Evolutionary conservation across 2,888 invertebrate genomes (phyloP).

Genomic region (Oscheius onirici): DNA sequence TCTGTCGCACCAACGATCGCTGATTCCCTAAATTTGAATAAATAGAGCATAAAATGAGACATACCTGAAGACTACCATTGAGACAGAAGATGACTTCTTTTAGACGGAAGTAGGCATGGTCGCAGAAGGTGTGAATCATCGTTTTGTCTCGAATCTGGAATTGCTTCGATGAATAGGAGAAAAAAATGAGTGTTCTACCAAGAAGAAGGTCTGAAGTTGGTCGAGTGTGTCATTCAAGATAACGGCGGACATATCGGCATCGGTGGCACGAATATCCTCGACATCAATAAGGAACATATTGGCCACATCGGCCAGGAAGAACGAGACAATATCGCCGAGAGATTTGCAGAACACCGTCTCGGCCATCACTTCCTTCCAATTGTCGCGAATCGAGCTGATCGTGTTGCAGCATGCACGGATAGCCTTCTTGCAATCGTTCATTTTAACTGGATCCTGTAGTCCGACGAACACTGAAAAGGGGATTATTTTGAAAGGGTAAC

Average conservation of each 20-base stretch:
- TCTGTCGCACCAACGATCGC: slow-evolving; percentile 68
- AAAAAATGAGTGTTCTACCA: slow-evolving; percentile 23
- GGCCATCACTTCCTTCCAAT: slow-evolving; percentile 61
- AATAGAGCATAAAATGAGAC: background rate
- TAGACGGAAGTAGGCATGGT: slow-evolving; percentile 58
- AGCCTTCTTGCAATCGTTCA: slow-evolving; percentile 12
- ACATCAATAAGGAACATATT: slow-evolving; percentile 35
- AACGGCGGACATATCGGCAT: slow-evolving; percentile 44
- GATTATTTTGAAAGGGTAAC: background rate
- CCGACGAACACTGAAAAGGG: slow-evolving; percentile 27
- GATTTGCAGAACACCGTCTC: slow-evolving; percentile 62
- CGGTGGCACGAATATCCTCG: slow-evolving; percentile 45
- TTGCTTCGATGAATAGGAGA: too few species aligned
- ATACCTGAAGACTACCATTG: slow-evolving; percentile 57
- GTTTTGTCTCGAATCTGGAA: slow-evolving; percentile 45
- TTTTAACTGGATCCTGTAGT: slow-evolving; percentile 11
- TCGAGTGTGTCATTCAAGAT: slow-evolving; percentile 47
- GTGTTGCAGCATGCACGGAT: slow-evolving; percentile 46
- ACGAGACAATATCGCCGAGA: slow-evolving; percentile 59
- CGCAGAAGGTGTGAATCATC: slow-evolving; percentile 59
- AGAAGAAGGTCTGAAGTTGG: slow-evolving; percentile 42
- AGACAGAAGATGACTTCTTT: slow-evolving; percentile 66
- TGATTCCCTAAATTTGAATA: slow-evolving; percentile 53
- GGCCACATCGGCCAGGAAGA: slow-evolving; percentile 54
- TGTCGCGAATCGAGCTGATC: slow-evolving; percentile 55